Percentiles rank a stretch among this genome's conserved stretches.
Conservation (phyloP, 2,888 invertebrate species). For the Tenthredo mesomela region DNA sequence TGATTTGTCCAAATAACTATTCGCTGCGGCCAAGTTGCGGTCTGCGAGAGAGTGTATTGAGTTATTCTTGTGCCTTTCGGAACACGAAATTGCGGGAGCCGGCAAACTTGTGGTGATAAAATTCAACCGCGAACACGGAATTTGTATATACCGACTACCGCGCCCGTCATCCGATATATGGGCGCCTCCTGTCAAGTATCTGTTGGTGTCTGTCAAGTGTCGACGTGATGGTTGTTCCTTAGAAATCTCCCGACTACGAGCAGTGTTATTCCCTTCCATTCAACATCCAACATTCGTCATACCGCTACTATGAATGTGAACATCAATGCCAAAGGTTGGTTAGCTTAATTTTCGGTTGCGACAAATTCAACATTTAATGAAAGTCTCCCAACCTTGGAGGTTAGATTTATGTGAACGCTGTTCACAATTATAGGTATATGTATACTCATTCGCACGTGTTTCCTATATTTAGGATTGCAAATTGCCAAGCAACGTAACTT, state of each 20-base stretch:
- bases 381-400: neutral
- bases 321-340: conserved; percentile 37
- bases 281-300: neutral
- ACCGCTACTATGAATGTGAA: neutral
- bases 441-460: neutral
- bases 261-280: neutral
- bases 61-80: neutral
- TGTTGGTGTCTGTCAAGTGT: neutral
- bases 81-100: conserved; percentile 12
- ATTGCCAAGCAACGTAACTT: neutral
- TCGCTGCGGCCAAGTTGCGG: neutral
- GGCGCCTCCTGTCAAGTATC: neutral
- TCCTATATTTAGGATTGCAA: neutral
- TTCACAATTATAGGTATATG: neutral
- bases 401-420: neutral
- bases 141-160: too few relatives aligned
- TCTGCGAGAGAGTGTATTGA: neutral
- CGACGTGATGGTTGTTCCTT: neutral
- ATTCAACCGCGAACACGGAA: neutral
- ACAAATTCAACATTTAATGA: neutral
- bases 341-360: neutral
- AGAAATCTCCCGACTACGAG: neutral
- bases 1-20: conserved; percentile 9
- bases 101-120: neutral
- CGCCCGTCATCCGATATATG: neutral